Conservation (phyloP, 2,888 invertebrate genomes). For the Dasypolia templi region DNA sequence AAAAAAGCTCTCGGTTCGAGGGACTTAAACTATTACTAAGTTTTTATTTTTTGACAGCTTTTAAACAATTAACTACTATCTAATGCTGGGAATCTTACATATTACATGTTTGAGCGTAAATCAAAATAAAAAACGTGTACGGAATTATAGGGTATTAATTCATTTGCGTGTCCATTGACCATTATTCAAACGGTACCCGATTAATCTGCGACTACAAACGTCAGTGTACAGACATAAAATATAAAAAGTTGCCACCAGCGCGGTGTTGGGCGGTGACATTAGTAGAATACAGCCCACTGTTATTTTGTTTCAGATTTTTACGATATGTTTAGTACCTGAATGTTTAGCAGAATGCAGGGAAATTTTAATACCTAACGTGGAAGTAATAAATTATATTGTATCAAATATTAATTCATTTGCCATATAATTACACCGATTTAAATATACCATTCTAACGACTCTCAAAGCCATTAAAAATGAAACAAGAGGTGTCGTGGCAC, state of each 20-base stretch:
- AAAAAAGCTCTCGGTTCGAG: not conserved
- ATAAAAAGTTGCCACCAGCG: slow-evolving; percentile 32
- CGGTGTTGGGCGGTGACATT: slow-evolving; percentile 30
- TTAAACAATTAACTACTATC: too few species aligned
- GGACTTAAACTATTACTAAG: not conserved
- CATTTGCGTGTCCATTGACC: slow-evolving; percentile 58
- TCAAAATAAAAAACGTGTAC: not conserved
- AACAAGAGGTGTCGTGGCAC: not conserved
- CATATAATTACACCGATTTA: not conserved
- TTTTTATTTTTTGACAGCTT: not conserved
- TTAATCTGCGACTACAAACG: slow-evolving; percentile 53
- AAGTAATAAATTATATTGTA: too few species aligned
- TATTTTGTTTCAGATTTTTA: too few species aligned
- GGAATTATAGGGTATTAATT: slow-evolving; percentile 23
- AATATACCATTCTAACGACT: too few species aligned
- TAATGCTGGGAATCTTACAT: not conserved
- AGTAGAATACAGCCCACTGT: slow-evolving; percentile 28
- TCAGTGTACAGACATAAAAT: slow-evolving; percentile 39
- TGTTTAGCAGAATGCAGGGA: too few species aligned
- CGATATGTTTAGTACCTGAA: too few species aligned
- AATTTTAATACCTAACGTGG: too few species aligned
- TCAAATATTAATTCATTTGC: too few species aligned
- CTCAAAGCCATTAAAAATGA: not conserved
- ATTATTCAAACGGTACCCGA: slow-evolving; percentile 49
- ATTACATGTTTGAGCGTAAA: not conserved